Percentiles rank a stretch among this genome's conserved stretches.
phyloP scores from a whole-genome alignment of 2,797 vertebrate species.

The Hippopotamyrus pictus region DNA sequence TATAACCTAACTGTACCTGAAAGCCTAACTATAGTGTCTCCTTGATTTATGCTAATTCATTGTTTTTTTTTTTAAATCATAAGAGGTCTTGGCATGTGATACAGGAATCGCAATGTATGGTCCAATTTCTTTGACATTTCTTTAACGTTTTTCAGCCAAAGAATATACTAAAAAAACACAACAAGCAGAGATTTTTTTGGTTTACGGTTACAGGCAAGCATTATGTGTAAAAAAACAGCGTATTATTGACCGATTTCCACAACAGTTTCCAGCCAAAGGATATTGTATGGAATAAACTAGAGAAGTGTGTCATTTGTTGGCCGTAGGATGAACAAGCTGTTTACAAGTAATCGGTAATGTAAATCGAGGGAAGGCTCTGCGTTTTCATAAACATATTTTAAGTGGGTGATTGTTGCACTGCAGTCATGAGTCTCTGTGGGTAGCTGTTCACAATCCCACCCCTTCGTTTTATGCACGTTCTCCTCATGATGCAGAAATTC shows the following conservation, averaged over 20 bases:
- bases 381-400: neutral
- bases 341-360: neutral
- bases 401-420: neutral
- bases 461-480: neutral
- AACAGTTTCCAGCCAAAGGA: neutral
- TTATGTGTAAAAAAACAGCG: neutral
- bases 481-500: neutral
- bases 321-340: neutral
- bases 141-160: neutral
- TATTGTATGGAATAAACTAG: neutral
- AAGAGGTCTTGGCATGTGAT: neutral
- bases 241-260: neutral
- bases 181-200: neutral
- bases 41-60: neutral
- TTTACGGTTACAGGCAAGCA: neutral
- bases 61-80: neutral
- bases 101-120: neutral
- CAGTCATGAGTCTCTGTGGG: neutral
- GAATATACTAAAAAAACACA: neutral
- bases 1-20: neutral
- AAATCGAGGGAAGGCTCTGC: neutral
- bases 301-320: neutral
- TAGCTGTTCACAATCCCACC: neutral
- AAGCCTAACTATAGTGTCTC: neutral
- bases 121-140: neutral